phyloP scores from a whole-genome alignment of 2,113 vertebrate genomes.

The Tetrao urogallus region DNA sequence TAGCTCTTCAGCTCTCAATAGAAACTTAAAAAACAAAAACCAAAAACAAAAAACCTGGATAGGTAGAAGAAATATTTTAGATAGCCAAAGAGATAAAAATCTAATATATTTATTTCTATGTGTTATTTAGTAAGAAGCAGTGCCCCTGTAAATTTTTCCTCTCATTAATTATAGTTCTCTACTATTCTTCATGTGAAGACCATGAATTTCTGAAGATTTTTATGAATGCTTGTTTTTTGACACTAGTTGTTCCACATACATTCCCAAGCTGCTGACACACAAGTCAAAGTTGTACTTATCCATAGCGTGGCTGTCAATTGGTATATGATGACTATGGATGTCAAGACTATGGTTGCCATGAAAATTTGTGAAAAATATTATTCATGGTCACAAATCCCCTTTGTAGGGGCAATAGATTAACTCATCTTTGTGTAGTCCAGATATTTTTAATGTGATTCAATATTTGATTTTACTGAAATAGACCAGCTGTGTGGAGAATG shows the following conservation, averaged over 20 bases:
- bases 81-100: background rate
- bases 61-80: background rate
- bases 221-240: background rate
- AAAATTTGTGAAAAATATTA: background rate
- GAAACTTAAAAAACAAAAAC: background rate
- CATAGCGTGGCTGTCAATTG: background rate
- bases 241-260: background rate
- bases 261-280: background rate
- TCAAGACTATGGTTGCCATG: background rate
- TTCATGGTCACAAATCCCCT: background rate
- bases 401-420: background rate
- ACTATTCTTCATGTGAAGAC: background rate
- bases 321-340: background rate
- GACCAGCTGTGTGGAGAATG: background rate
- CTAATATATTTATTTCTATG: rapidly evolving
- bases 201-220: background rate
- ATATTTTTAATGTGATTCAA: background rate
- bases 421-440: background rate
- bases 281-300: background rate
- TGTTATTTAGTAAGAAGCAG: background rate
- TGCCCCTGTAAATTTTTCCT: background rate
- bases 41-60: background rate
- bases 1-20: background rate
- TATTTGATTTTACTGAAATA: background rate
- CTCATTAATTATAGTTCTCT: background rate